These are phyloP conservation scores for Stenodema calcarata DNA, from an alignment of 2,888 invertebrate genomes.

Conservation along the genomic window DNA sequence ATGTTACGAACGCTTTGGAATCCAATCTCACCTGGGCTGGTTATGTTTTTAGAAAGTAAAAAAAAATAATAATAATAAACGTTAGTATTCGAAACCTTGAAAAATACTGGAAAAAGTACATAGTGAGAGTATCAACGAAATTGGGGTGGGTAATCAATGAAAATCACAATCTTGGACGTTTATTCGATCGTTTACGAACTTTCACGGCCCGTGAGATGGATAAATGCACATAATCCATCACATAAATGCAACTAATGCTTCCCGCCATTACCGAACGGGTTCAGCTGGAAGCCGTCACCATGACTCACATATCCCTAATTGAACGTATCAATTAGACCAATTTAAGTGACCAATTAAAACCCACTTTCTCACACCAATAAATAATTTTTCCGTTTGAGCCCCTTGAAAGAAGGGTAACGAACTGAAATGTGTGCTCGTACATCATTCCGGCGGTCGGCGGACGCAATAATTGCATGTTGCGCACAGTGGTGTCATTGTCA, in stretches of 20 bases:
- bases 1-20: too few relatives aligned
- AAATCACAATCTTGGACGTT: not conserved
- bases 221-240: too few relatives aligned
- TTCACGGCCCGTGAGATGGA: not conserved
- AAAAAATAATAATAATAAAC: too few relatives aligned
- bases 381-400: not conserved
- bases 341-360: not conserved
- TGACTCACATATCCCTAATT: not conserved
- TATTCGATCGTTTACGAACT: not conserved
- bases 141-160: too few relatives aligned
- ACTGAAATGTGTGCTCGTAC: not conserved
- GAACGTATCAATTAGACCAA: not conserved
- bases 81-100: too few relatives aligned
- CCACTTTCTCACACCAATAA: not conserved
- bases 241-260: not conserved
- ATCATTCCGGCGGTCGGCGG: not conserved
- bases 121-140: too few relatives aligned
- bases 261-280: not conserved
- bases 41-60: too few relatives aligned
- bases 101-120: too few relatives aligned
- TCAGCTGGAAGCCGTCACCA: not conserved
- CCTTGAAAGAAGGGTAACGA: not conserved
- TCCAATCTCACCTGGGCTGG: too few relatives aligned
- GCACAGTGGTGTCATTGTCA: not conserved
- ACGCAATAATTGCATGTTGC: not conserved